Evolutionary conservation across 2,888 invertebrate genomes (phyloP), one percentile per base, ranked within the genome.

Genomic region (Chirona hameri): DNA sequence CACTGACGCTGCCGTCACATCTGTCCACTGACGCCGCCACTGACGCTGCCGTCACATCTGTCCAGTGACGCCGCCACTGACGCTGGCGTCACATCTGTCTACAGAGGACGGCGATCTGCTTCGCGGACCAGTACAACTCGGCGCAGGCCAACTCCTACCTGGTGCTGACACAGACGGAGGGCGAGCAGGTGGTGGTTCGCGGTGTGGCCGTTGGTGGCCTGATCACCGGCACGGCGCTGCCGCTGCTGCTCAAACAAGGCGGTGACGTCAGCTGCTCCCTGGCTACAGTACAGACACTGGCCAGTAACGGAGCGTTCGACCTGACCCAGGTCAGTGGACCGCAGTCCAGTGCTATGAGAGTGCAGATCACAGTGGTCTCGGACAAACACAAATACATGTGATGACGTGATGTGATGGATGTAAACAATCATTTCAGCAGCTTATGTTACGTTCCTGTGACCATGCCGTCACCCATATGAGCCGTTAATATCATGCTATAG

Each of bases 271-370:
- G 84, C 90, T 88, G 98, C 98, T 2, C 97, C 97, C 85, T 98
- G 98, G 89, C 98, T 98, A 82, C 97, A 97, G 89, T 98, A 98
- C 0, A 98, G 98, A 0, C 98, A 98, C 88, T 97, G 97, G 87
- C 94, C 94, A 1, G 93, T 93, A 88, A 93, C 93, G 84, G 94
- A 94, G 76, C 93, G 89, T 81, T 91, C 65, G 65, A n/a, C 65
- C 65, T 65, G 10, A 10, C 65, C 0, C 65, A 65, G 65, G 65
- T 65, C n/a, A 65, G 52, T 52, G 52, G 15, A 39, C 39, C 7
- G 39, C 2, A 39, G 7, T 39, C 2, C 39, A 39, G 39, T 2
- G 39, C 2, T 5, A 5, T 5, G 39, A 39, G 7, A 39, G 39
- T 7, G 39, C 39, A 39, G 39, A 39, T 2, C 4, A 39, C 39